A percentile compares a stretch with the other conserved stretches of the same genome.
phyloP scores from a whole-genome alignment of 1,140 invertebrate genomes.

The Stenopsyche tienmushanensis region DNA sequence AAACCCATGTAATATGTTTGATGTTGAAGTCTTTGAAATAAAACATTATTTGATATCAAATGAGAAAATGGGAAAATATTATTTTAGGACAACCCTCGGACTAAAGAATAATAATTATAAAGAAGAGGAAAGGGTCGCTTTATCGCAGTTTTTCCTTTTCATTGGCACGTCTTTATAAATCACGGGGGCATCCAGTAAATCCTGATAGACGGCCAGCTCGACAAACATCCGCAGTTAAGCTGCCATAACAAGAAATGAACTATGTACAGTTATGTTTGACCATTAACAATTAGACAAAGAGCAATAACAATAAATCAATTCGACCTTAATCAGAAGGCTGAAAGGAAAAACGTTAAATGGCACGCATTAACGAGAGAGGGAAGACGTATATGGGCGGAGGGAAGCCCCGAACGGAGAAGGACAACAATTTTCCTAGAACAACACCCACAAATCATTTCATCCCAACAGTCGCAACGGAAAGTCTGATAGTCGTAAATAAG shows the following conservation, averaged over 20 bases:
- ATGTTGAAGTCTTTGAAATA: too few relatives aligned
- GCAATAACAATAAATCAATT: slow-evolving; percentile 43
- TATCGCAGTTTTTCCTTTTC: too few relatives aligned
- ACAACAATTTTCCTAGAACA: slow-evolving; percentile 33
- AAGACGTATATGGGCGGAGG: neutral
- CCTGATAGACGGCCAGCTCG: slow-evolving; percentile 32
- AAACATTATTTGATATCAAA: too few relatives aligned
- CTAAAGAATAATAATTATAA: too few relatives aligned
- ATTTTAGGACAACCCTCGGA: too few relatives aligned
- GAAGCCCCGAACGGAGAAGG: slow-evolving; percentile 4
- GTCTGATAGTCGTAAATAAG: slow-evolving; percentile 41
- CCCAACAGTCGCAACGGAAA: slow-evolving; percentile 34
- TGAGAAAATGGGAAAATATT: too few relatives aligned
- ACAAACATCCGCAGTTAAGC: slow-evolving; percentile 39
- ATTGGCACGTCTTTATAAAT: slow-evolving; percentile 26
- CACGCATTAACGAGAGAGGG: slow-evolving; percentile 33
- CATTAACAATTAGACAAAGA: slow-evolving; percentile 43
- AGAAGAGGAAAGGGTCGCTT: too few relatives aligned
- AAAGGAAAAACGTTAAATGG: slow-evolving; percentile 37
- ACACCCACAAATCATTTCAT: slow-evolving; percentile 42
- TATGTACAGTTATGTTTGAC: slow-evolving; percentile 38
- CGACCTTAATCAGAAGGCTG: slow-evolving; percentile 40
- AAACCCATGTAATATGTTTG: too few relatives aligned
- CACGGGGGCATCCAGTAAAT: slow-evolving; percentile 32
- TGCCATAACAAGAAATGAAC: slow-evolving; percentile 41